Percentiles rank a stretch among this genome's conserved stretches.
Evolutionary conservation across 2,888 invertebrate genomes (phyloP).

Genomic region (Rugalucina vietnamica): DNA sequence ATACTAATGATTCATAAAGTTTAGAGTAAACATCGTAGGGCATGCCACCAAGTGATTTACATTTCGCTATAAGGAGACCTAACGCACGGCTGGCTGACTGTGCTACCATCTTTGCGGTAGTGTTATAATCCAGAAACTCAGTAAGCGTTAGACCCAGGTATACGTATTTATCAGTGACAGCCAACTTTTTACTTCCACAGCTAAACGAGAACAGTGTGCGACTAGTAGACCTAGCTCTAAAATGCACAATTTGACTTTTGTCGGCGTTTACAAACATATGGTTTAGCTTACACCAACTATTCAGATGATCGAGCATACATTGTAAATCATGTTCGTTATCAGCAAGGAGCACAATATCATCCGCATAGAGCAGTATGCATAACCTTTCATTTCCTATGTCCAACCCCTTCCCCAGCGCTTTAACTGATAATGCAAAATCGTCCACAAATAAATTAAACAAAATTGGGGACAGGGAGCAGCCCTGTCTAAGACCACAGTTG

Average conservation of each 20-base stretch:
- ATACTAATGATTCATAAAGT: too few species aligned
- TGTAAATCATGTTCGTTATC: background rate
- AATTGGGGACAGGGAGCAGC: background rate
- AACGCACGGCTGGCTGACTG: too few species aligned
- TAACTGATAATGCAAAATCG: background rate
- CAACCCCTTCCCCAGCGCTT: background rate
- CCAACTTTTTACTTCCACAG: too few species aligned
- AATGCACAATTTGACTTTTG: background rate
- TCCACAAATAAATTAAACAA: slow-evolving; percentile 8
- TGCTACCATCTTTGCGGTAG: too few species aligned
- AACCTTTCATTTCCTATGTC: background rate
- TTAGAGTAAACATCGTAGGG: too few species aligned
- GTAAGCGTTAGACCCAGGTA: too few species aligned
- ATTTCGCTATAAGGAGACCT: too few species aligned
- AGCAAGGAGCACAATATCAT: background rate
- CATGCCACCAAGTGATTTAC: too few species aligned
- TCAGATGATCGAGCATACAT: background rate
- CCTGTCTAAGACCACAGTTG: slow-evolving; percentile 1
- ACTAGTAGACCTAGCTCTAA: too few species aligned
- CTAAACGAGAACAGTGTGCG: too few species aligned
- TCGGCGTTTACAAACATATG: background rate
- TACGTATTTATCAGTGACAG: too few species aligned
- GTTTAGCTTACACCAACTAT: background rate
- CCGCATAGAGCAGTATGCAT: background rate
- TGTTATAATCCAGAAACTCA: too few species aligned